Evolutionary conservation across 2,888 invertebrate species (phyloP), one percentile per base, ranked within the genome.

Genomic region (Rhagium mordax): DNA sequence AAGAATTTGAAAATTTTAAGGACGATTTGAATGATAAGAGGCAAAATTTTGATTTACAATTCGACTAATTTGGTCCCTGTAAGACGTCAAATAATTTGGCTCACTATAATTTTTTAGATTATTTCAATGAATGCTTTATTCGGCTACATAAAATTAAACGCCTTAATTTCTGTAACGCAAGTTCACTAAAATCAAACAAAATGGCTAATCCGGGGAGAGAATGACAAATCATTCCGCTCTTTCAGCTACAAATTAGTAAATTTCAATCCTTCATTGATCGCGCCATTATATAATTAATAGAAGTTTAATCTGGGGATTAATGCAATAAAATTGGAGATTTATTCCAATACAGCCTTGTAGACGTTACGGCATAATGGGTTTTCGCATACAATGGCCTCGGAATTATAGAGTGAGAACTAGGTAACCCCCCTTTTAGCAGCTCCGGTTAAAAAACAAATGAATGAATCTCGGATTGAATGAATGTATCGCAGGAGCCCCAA

Each of bases 271-370:
- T 62, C 24, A 62, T 62, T 49, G 49, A 49, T 62, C n/a, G 24
- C 18, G 49, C 29, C n/a, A 29, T 53, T 65, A 16, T 21, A 53
- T 53, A 65, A 65, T 65, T 65, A 65, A 65, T 53, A n/a, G 57
- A 62, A 24, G 24, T 65, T 51, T 65, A 65, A 65, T 65, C 65
- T 53, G 1, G 53, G 53, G 53, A 51, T 65, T 65, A 65, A 51
- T 33, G 21, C 62, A 62, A 62, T 24, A 62, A 62, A 48, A 49
- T 20, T 48, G 47, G 21, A 16, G 62, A 65, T 65, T 65, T 65
- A 65, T 65, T 65, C 51, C 24, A 65, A 65, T 53, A 51, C 49
- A 29, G 65, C 57, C 15, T 27, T 13, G 27, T 15, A 57, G 16
- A 57, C 13, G 57, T 57, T 27, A 24, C 8, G 27, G n/a, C 16